phyloP scores from a whole-genome alignment of 2,888 invertebrate species.

The Chouioia cunea region DNA sequence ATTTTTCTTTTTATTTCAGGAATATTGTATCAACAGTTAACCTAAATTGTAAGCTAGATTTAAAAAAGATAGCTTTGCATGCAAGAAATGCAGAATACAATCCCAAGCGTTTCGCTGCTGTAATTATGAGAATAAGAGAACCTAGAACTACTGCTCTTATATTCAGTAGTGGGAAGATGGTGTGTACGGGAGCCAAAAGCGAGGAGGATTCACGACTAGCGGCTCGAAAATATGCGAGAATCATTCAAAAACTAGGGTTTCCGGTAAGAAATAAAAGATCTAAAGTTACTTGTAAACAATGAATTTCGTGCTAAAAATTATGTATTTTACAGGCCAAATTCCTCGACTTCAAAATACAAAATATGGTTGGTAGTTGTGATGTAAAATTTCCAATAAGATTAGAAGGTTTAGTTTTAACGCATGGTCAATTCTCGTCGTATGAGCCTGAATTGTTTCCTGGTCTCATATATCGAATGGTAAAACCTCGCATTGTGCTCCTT shows the following conservation, averaged over 20 bases:
- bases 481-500: conserved; percentile 93
- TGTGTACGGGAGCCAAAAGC: conserved; percentile 88
- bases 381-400: conserved; percentile 87
- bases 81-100: conserved; percentile 99
- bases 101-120: conserved; percentile 98
- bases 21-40: conserved; percentile 99
- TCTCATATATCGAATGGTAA: conserved; percentile 97
- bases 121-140: conserved; percentile 93
- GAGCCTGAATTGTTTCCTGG: conserved; percentile 99
- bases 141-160: conserved; percentile 89
- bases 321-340: conserved; percentile 75
- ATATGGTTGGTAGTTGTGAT: conserved; percentile 81
- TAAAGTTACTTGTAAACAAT: background rate
- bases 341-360: conserved; percentile 73
- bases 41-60: conserved; percentile 92
- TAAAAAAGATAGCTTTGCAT: conserved; percentile 97
- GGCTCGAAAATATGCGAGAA: conserved; percentile 84
- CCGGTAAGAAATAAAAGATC: conserved; percentile 68
- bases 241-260: conserved; percentile 86
- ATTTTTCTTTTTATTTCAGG: conserved; percentile 70
- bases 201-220: conserved; percentile 84
- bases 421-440: conserved; percentile 83
- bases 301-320: conserved; percentile 10
- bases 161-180: conserved; percentile 89
- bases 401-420: conserved; percentile 84